phyloP scores from a whole-genome alignment of 2,113 vertebrate genomes.

The Cephalophus harveyi region DNA sequence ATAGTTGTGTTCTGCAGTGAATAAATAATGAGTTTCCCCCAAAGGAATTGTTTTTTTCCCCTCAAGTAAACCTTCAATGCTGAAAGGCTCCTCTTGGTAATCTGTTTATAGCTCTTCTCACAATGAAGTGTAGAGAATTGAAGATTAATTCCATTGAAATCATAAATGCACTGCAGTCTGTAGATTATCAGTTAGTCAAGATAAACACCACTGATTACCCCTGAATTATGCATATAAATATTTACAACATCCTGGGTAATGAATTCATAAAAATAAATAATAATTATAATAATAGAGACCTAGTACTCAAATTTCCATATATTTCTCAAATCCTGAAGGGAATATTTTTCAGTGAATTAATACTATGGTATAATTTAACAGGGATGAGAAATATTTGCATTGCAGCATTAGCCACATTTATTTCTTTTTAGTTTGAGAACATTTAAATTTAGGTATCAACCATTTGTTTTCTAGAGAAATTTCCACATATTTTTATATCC shows the following conservation, averaged over 20 bases:
- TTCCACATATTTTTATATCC: not conserved
- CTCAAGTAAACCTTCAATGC: not conserved
- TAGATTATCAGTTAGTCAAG: conserved; percentile 35
- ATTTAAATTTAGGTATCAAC: not conserved
- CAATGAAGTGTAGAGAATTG: conserved; percentile 4
- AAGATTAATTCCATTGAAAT: conserved; percentile 48
- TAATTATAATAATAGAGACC: conserved; percentile 50
- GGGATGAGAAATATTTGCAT: not conserved
- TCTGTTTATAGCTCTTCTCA: not conserved
- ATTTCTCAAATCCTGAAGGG: not conserved
- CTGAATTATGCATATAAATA: conserved; percentile 56
- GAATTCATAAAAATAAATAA: conserved; percentile 52
- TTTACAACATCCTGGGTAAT: conserved; percentile 51
- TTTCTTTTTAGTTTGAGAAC: not conserved
- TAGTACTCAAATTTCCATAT: conserved; percentile 6
- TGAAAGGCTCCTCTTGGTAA: not conserved
- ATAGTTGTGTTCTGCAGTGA: not conserved
- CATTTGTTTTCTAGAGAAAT: not conserved
- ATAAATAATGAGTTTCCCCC: not conserved
- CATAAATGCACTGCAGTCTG: conserved; percentile 17
- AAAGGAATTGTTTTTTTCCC: not conserved
- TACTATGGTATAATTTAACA: not conserved
- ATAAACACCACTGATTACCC: conserved; percentile 58
- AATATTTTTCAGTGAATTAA: not conserved
- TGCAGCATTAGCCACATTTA: not conserved